Base-by-base conservation (phyloP, 53 echinoderm and acorn worm genomes). In the Holothuria leucospilota region DNA sequence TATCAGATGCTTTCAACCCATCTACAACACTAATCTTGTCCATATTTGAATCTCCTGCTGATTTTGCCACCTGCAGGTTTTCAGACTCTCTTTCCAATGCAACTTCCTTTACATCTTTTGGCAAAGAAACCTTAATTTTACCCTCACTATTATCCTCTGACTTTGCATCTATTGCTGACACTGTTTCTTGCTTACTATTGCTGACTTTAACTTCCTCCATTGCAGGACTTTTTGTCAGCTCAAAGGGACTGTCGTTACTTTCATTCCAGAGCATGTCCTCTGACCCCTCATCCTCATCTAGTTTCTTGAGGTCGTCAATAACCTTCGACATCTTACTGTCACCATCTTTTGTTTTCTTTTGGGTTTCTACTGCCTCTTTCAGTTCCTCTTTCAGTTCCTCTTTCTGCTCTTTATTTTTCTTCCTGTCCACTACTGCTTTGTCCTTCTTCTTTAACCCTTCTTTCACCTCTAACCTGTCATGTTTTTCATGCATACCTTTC, bases 241-340 rank as follows among this genome's bases (percentile, higher is more conserved):
- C 75, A 75, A 75, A 75, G 0, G 75, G 75, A 75, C 75, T 75
- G 2, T 75, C 52, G 24, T 28, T 75, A 26, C 20, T 52, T 75
- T 75, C 75, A 51, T 75, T 75, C 75, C 75, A 75, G 0, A 75
- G 7, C 51, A 75, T 26, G 26, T 75, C 75, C 75, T 75, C 75
- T 7, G 75, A 75, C 39, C 75, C 52, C 20, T 23, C 75, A 75
- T 75, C 75, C 18, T 72, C 72, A 16, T 72, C 72, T 5, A 56
- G 1, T 39, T 72, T 72, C 72, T 39, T 72, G 15, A 72, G 34
- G 39, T 72, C 72, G 46, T 72, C 39, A 23, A 72, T 39, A 15
- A 72, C 20, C 21, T 46, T 72, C 16, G 72, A 23, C 14, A 23
- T 72, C 2, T 39, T 46, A 42, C 40, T 13, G 11, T 30, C 40